Conservation (phyloP, 2,797 vertebrate genomes). For the Vultur gryphus region DNA sequence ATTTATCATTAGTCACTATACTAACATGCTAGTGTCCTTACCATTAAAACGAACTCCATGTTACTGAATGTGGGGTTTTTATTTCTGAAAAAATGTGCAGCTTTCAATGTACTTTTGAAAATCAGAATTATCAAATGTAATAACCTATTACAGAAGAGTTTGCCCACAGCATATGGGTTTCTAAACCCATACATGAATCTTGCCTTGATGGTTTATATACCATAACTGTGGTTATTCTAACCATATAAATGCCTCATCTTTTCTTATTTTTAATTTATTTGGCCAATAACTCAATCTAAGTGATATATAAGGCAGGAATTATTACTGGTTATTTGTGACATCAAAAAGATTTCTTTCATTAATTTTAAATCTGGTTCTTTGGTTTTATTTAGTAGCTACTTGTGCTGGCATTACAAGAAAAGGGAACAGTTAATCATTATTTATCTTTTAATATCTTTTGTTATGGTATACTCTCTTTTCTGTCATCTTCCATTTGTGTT, state of each 20-base stretch:
- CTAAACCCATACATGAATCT: not conserved
- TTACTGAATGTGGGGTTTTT: accelerated
- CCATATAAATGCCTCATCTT: not conserved
- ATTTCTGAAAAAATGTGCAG: not conserved
- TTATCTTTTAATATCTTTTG: not conserved
- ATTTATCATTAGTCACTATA: not conserved
- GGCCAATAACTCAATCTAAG: accelerated
- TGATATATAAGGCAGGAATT: not conserved
- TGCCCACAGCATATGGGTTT: not conserved
- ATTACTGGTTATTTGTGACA: not conserved
- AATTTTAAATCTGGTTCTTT: not conserved
- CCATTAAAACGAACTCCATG: not conserved
- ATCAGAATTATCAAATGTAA: not conserved
- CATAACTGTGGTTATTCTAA: not conserved
- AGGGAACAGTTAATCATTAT: not conserved
- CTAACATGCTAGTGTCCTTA: not conserved
- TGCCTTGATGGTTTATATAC: not conserved
- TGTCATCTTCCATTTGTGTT: not conserved
- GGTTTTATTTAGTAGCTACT: not conserved
- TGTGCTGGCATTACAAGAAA: not conserved
- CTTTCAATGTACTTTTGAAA: not conserved
- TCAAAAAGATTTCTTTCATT: not conserved
- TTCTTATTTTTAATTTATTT: not conserved
- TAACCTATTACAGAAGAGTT: not conserved
- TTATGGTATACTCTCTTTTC: not conserved